phyloP scores from a whole-genome alignment of 2,888 invertebrate species.

The Melanostoma scalare region DNA sequence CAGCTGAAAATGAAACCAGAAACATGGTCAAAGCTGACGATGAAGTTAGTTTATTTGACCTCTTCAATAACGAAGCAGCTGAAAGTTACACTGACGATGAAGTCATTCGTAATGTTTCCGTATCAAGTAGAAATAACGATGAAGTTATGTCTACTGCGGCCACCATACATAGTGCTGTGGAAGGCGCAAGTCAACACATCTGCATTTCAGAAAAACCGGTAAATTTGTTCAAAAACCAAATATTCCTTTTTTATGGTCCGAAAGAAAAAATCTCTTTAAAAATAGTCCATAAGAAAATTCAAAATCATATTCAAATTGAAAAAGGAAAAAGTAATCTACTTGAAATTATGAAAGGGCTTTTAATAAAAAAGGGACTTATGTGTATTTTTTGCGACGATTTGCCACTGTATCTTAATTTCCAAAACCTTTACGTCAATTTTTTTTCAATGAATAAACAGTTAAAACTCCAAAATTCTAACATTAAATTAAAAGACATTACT shows the following conservation, averaged over 20 bases:
- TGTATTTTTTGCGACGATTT: slow-evolving; percentile 8
- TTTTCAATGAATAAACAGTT: too few relatives aligned
- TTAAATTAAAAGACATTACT: too few relatives aligned
- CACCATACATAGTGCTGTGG: slow-evolving; percentile 6
- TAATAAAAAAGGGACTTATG: slow-evolving; percentile 3
- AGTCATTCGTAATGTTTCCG: too few relatives aligned
- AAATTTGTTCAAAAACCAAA: slow-evolving; percentile 32
- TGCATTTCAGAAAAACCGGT: slow-evolving; percentile 26
- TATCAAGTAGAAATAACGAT: neutral
- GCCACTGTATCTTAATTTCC: neutral
- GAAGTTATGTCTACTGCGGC: slow-evolving; percentile 14
- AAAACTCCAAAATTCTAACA: too few relatives aligned
- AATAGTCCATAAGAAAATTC: slow-evolving; percentile 16
- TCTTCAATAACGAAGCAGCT: neutral
- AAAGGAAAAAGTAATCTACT: slow-evolving; percentile 5
- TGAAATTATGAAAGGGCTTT: slow-evolving; percentile 16
- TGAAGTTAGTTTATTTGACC: neutral
- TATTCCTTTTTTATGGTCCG: neutral
- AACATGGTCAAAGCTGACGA: neutral
- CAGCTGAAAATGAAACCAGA: neutral
- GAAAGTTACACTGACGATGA: neutral
- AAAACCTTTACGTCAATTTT: too few relatives aligned
- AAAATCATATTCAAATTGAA: slow-evolving; percentile 14
- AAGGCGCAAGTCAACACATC: neutral
- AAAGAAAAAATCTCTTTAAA: slow-evolving; percentile 18